These are phyloP conservation scores for Bombus picipes DNA, from an alignment of 1,140 invertebrate species.

Conservation along the genomic window DNA sequence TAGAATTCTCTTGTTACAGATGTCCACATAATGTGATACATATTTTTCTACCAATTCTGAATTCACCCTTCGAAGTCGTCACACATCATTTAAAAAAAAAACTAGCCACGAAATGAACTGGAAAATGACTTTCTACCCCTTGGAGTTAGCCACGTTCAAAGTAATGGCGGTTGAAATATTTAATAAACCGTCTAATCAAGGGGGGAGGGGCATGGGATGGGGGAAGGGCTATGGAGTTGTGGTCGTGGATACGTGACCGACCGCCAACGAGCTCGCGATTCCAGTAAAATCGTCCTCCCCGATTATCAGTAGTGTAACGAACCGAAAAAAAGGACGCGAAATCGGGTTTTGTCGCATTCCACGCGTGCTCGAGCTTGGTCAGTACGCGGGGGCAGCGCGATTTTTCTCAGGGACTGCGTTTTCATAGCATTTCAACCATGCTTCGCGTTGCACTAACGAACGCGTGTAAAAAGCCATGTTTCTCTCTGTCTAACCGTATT, in stretches of 20 bases:
- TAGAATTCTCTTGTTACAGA: background rate
- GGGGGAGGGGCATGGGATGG: no score
- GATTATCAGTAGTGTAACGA: slow-evolving; percentile 33
- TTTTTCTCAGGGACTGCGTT: slow-evolving; percentile 25
- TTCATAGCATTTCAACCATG: slow-evolving; percentile 38
- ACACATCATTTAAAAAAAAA: background rate
- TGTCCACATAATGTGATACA: background rate
- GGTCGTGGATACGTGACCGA: slow-evolving; percentile 22
- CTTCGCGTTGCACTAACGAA: slow-evolving; percentile 17
- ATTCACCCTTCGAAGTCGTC: background rate
- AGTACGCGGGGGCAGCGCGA: background rate
- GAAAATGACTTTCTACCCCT: background rate
- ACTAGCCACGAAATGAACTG: no score
- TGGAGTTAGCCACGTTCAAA: background rate
- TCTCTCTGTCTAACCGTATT: slow-evolving; percentile 21
- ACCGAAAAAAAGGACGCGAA: slow-evolving; percentile 27
- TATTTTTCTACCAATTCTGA: background rate
- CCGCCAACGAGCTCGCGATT: slow-evolving; percentile 29
- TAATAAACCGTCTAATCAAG: slow-evolving; percentile 24
- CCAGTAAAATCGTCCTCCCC: slow-evolving; percentile 25
- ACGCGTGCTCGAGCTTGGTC: background rate
- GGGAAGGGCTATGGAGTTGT: background rate
- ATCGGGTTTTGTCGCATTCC: slow-evolving; percentile 46
- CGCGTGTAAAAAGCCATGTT: background rate
- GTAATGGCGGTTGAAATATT: slow-evolving; percentile 17